Evolutionary conservation across 2,888 invertebrate genomes (phyloP).

Genomic region (Heliconius ismenius): DNA sequence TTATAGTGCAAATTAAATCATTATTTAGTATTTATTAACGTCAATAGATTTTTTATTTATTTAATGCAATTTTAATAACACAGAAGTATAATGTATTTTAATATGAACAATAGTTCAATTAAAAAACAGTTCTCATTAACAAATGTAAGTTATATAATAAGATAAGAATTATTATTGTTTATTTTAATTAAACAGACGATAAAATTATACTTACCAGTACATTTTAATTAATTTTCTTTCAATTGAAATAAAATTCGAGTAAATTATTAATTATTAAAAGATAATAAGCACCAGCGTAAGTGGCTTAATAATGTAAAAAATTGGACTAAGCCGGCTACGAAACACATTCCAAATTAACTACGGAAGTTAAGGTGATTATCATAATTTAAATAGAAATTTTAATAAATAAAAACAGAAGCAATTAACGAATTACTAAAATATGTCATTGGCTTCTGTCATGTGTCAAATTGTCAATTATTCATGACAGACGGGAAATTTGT

Average conservation of each 20-base stretch:
- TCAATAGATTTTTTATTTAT: neutral
- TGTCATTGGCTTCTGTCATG: conserved; percentile 5
- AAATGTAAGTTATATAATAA: neutral
- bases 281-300: neutral
- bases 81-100: neutral
- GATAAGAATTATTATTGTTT: neutral
- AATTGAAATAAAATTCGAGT: neutral
- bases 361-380: neutral
- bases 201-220: neutral
- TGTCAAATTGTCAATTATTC: conserved; percentile 3
- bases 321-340: neutral
- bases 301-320: neutral
- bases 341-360: neutral
- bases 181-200: neutral
- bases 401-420: conserved; percentile 20
- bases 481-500: neutral
- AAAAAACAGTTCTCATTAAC: neutral
- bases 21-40: too few relatives aligned
- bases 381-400: conserved; percentile 2
- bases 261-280: neutral
- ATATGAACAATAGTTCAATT: neutral
- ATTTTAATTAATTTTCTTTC: neutral
- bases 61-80: neutral
- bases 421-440: neutral
- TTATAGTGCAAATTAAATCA: neutral